phyloP scores from a whole-genome alignment of 2,888 invertebrate genomes.

The Leistus spinibarbis region DNA sequence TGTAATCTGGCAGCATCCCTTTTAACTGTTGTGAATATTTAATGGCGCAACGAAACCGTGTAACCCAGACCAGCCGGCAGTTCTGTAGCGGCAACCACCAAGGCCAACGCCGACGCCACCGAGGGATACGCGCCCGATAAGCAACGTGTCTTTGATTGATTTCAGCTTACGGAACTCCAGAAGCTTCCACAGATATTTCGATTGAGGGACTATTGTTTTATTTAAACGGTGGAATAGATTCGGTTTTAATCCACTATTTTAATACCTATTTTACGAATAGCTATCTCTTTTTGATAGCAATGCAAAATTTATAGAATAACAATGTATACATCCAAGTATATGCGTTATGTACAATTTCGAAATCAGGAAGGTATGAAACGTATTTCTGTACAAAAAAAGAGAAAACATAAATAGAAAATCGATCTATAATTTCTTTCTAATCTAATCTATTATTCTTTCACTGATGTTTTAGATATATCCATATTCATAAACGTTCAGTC shows the following conservation, averaged over 20 bases:
- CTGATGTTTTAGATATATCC: no score
- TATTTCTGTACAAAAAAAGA: no score
- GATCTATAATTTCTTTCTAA: no score
- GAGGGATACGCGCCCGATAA: background rate
- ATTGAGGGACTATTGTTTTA: background rate
- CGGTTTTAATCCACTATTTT: background rate
- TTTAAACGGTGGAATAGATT: background rate
- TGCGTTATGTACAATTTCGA: no score
- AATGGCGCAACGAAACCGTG: conserved; percentile 45
- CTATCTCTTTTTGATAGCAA: no score
- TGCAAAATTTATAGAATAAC: no score
- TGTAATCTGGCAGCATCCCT: conserved; percentile 55
- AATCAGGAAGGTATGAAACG: no score
- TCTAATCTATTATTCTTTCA: no score
- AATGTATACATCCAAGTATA: no score
- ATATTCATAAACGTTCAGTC: no score
- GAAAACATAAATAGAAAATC: no score
- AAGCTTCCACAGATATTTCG: background rate
- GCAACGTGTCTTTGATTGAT: background rate
- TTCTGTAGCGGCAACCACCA: conserved; percentile 12
- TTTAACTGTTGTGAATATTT: conserved; percentile 59
- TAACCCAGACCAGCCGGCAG: conserved; percentile 24
- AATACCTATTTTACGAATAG: no score
- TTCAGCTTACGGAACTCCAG: background rate
- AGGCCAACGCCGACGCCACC: conserved; percentile 3